Base-by-base conservation (phyloP, 92 coral and sea anemone species). In the Meandrina meandrites region DNA sequence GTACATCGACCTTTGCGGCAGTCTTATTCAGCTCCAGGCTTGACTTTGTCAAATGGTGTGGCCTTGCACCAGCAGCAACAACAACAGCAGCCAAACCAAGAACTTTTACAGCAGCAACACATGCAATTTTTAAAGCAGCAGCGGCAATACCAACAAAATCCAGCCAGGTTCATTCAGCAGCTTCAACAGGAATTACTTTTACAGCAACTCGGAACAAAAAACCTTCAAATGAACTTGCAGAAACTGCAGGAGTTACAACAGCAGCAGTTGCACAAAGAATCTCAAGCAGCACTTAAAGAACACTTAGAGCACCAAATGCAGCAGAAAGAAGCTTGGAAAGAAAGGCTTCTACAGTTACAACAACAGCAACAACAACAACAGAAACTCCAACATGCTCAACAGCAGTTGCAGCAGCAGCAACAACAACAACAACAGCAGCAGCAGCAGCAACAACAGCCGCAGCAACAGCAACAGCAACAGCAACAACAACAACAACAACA, bases 81-180 rank as follows among this genome's bases (percentile, higher is more conserved):
- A 75, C 93, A 90, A 53, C 94, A 90, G 80, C 93, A 90, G 54
- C 99, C 93, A 72, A 92, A 89, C 78, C 99, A 90, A 68, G 94
- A 95, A 79, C 82, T 97, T 64, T 77, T 95, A 80, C 99, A 97
- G 79, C 98, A 97, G 79, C 99, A 97, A 76, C 98, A 94, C 83
- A 11, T 94, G 66, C 91, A 93, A 87, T 94, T 94, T 77, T 74
- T 93, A 57, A 95, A 94, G 42, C 91, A 86, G 54, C 94, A 94
- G 47, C 93, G 86, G 71, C 94, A 91, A 36, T 81, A 89, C 40
- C 85, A 91, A 68, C 96, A 94, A 58, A 94, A 90, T 35, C 98
- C 94, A 67, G 24, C 91, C 15, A 88, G 90, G 17, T 94, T 93
- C 80, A 58, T 93, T 30, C 98, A 97, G 85, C 97, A 92, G 76